Base-by-base conservation (phyloP, 2,888 invertebrate genomes). In the Brachypterus glaber region DNA sequence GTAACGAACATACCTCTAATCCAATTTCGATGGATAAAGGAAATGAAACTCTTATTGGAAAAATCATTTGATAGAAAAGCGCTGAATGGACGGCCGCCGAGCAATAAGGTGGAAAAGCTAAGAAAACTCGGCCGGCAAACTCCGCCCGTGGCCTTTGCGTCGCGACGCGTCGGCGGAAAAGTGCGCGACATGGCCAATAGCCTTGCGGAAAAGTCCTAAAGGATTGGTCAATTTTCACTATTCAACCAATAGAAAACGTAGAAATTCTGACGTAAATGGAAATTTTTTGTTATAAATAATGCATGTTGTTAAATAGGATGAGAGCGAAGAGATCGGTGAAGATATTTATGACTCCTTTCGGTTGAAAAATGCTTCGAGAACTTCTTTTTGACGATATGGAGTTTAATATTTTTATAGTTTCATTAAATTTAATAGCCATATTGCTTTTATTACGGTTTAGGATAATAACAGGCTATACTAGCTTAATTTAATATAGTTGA, bases 241-340 rank as follows among this genome's bases (percentile, higher is more conserved):
- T 46, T 60, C n/a, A 63, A 62, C 64, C 64, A 64, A 64, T 64
- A 52, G 55, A 54, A 55, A 52, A 54, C 48, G 39, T 38, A 43
- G 49, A 42, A 52, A 55, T 54, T 59, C 51, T 62, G 62, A 62
- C 62, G 63, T 54, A 59, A 54, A 57, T 52, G 53, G 50, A 46
- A 51, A 51, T 53, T 59, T 59, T 61, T 62, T 63, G 62, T 63
- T 63, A 64, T 64, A 64, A 64, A 63, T 64, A 62, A 64, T 64
- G 62, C 56, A 64, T 63, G 59, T 56, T 55, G 58, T 56, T 58
- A 56, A 57, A 59, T 53, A 52, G 52, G 55, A 55, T 49, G 50
- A 48, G 48, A n/a, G n/a, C n/a, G n/a, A n/a, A n/a, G n/a, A n/a
- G n/a, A n/a, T n/a, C n/a, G n/a, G n/a, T n/a, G n/a, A n/a, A n/a